A percentile compares a stretch with the other conserved stretches of the same genome.
These are phyloP conservation scores for Heliconius nattereri DNA, from an alignment of 1,140 invertebrate species.

Conservation along the genomic window DNA sequence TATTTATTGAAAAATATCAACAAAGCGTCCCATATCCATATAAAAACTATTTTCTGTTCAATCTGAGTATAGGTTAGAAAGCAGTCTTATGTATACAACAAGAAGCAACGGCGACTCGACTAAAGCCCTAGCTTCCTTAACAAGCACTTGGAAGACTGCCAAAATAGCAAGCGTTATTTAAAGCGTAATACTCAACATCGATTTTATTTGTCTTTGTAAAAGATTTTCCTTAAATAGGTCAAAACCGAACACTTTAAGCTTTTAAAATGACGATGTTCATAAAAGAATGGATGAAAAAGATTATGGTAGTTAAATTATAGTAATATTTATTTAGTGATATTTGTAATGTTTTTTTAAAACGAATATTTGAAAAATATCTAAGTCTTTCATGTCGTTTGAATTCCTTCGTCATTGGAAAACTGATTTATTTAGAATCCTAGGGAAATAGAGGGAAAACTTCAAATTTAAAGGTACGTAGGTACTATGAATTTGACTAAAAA, in stretches of 20 bases:
- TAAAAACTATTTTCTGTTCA: not conserved
- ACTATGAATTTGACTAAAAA: too few species aligned
- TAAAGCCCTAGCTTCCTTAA: slow-evolving; percentile 70
- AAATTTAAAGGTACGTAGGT: too few species aligned
- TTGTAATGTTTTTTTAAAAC: not conserved
- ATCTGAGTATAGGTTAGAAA: slow-evolving; percentile 19
- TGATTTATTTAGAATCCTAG: too few species aligned
- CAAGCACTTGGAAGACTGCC: slow-evolving; percentile 71
- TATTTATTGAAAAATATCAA: too few species aligned
- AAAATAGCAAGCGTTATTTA: slow-evolving; percentile 67
- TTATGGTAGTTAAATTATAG: not conserved
- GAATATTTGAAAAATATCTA: not conserved
- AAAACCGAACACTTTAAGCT: not conserved
- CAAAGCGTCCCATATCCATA: too few species aligned
- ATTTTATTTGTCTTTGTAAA: slow-evolving; percentile 31
- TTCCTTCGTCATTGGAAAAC: not conserved
- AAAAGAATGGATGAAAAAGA: not conserved
- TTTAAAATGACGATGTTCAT: not conserved
- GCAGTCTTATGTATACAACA: slow-evolving; percentile 50
- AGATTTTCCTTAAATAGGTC: slow-evolving; percentile 19
- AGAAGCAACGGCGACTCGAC: slow-evolving; percentile 60
- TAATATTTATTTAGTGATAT: not conserved
- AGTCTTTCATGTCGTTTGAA: not conserved
- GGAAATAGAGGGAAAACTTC: too few species aligned
- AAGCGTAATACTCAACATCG: slow-evolving; percentile 43